These are phyloP conservation scores for Gymnobelideus leadbeateri DNA, from an alignment of 2,113 vertebrate species.

Conservation along the genomic window DNA sequence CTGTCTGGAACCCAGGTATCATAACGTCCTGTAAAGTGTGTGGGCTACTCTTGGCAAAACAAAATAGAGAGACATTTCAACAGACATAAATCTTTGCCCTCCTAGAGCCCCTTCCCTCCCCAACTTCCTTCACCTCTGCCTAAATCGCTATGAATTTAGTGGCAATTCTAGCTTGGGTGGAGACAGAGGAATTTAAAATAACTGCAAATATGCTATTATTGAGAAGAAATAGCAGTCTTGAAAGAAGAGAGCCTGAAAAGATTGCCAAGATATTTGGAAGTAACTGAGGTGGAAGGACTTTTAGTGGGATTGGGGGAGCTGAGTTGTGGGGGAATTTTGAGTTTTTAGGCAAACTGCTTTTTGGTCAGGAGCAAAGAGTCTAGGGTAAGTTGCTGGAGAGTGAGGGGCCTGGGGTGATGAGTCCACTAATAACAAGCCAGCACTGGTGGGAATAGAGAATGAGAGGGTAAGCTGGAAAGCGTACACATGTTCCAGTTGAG, in stretches of 20 bases:
- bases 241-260: not conserved
- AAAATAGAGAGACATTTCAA: not conserved
- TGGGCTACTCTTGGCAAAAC: not conserved
- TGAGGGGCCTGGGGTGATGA: not conserved
- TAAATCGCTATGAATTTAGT: not conserved
- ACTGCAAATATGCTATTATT: not conserved
- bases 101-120: not conserved
- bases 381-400: not conserved
- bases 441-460: not conserved
- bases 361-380: not conserved
- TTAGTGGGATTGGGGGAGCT: not conserved
- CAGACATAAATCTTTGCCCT: not conserved
- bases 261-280: not conserved
- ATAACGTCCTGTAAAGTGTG: not conserved
- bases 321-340: not conserved
- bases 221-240: not conserved
- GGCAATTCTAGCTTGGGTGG: not conserved
- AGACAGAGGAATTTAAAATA: not conserved
- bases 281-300: not conserved
- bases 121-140: not conserved
- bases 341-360: not conserved
- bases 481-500: not conserved
- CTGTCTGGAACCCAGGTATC: not conserved
- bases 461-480: not conserved
- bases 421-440: not conserved